Conservation (phyloP, 2,888 invertebrate genomes). For the Drosophila testacea region DNA sequence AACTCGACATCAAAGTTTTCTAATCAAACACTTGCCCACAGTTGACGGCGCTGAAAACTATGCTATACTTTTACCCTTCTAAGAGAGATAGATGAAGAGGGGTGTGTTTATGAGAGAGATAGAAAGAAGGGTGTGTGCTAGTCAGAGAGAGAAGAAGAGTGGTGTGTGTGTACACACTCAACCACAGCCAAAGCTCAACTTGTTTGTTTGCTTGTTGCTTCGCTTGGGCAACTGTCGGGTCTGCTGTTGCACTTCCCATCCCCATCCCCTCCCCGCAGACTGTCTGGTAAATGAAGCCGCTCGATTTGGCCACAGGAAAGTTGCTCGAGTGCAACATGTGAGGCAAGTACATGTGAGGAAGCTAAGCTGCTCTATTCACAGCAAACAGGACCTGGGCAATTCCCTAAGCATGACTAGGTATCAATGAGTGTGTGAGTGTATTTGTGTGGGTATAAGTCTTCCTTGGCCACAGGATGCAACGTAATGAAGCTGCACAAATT, state of each 20-base stretch:
- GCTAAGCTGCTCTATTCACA: slow-evolving; percentile 20
- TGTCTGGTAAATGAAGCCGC: slow-evolving; percentile 68
- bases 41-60: slow-evolving; percentile 47
- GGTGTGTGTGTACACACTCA: slow-evolving; percentile 36
- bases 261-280: neutral
- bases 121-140: neutral
- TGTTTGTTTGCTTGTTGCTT: slow-evolving; percentile 75
- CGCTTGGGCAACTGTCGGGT: slow-evolving; percentile 31
- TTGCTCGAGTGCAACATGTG: slow-evolving; percentile 63
- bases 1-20: slow-evolving; percentile 62
- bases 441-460: slow-evolving; percentile 31
- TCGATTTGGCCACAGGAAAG: slow-evolving; percentile 67
- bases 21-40: slow-evolving; percentile 69
- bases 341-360: slow-evolving; percentile 22
- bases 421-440: neutral
- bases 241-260: neutral
- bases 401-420: slow-evolving; percentile 8
- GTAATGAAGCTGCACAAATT: slow-evolving; percentile 77
- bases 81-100: neutral
- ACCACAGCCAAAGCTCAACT: slow-evolving; percentile 56
- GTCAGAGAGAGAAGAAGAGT: too few species aligned
- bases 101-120: neutral
- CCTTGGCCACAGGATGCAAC: slow-evolving; percentile 48
- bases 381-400: slow-evolving; percentile 41
- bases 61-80: slow-evolving; percentile 20